These are phyloP conservation scores for Brassicogethes aeneus DNA, from an alignment of 2,888 invertebrate genomes.

Conservation along the genomic window DNA sequence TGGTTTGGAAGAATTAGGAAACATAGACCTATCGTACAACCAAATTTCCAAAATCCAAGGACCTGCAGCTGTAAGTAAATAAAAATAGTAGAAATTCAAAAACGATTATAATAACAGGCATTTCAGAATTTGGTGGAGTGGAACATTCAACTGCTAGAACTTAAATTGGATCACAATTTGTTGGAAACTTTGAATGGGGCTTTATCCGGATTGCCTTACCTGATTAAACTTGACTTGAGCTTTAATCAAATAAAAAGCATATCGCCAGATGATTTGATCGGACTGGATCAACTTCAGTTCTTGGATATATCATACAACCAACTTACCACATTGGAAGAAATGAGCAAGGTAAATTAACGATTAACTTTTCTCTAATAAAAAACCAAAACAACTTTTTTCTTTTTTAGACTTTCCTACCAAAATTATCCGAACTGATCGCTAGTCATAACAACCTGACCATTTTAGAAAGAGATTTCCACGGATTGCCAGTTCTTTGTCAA, in stretches of 20 bases:
- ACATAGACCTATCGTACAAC: conserved; percentile 70
- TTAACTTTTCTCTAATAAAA: not conserved
- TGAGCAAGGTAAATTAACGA: conserved; percentile 58
- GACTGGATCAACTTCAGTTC: conserved; percentile 62
- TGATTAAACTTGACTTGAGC: conserved; percentile 64
- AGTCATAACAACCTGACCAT: conserved; percentile 68
- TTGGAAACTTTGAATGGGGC: conserved; percentile 64
- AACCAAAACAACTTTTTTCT: not conserved
- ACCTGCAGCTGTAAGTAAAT: conserved; percentile 50
- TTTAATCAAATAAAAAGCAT: conserved; percentile 66
- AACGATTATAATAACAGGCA: not conserved
- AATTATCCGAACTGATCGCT: conserved; percentile 65
- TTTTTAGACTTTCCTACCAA: conserved; percentile 68
- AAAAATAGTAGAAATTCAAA: not conserved
- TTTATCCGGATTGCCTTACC: conserved; percentile 63
- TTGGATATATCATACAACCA: conserved; percentile 73
- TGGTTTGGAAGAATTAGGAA: conserved; percentile 59
- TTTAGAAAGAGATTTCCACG: conserved; percentile 74
- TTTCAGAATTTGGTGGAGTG: conserved; percentile 67
- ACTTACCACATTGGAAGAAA: conserved; percentile 68
- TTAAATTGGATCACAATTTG: conserved; percentile 67
- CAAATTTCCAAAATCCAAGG: conserved; percentile 58
- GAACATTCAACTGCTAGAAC: conserved; percentile 61
- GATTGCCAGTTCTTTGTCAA: conserved; percentile 69
- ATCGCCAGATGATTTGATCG: conserved; percentile 68